A percentile compares a stretch with the other conserved stretches of the same genome.
These are phyloP conservation scores for Stegodyphus dumicola DNA, from an alignment of 1,140 invertebrate species.

Conservation along the genomic window DNA sequence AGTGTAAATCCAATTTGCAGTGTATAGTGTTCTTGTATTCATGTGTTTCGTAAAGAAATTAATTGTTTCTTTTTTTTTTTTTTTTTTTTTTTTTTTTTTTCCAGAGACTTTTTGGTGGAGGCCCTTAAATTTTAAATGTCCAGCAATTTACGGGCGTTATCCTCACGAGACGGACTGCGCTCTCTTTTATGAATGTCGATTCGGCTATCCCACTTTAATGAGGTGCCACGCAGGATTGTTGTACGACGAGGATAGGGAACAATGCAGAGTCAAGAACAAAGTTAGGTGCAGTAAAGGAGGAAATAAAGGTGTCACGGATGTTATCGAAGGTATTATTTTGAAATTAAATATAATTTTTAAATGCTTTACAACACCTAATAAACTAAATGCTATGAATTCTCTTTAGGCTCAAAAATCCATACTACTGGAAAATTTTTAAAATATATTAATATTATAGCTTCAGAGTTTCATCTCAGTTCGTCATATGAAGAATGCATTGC, in stretches of 20 bases:
- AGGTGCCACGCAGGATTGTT: neutral
- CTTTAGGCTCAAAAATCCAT: neutral
- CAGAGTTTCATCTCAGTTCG: neutral
- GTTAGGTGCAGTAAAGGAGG: neutral
- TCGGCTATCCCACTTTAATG: neutral
- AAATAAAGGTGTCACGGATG: neutral
- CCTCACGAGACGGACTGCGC: neutral
- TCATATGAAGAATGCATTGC: neutral
- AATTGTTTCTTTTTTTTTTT: no score
- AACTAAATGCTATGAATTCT: neutral
- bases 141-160: neutral
- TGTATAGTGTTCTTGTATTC: no score
- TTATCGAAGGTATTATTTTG: neutral
- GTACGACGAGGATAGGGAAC: neutral
- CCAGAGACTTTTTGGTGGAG: no score
- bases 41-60: no score
- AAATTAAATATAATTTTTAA: neutral
- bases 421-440: neutral
- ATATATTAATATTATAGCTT: neutral
- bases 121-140: neutral
- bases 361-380: neutral
- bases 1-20: no score
- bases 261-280: neutral
- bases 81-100: no score
- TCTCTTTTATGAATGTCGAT: neutral